Base-by-base conservation (phyloP, 2,113 vertebrate species). In the Stigmatopora argus region DNA sequence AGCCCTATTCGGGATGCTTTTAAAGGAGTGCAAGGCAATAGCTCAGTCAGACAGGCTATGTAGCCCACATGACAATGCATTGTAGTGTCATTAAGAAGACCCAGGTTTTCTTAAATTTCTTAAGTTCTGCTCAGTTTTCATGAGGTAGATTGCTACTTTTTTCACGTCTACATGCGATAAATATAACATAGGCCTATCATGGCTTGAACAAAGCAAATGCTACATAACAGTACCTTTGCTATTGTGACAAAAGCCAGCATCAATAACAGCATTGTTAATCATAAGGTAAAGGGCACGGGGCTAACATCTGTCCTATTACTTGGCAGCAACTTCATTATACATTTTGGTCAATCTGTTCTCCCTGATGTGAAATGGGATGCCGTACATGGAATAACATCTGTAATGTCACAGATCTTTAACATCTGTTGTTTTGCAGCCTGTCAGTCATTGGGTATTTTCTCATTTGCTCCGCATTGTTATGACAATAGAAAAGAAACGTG, bases 291-390 rank as follows among this genome's bases (percentile, higher is more conserved):
- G 87, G 81, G 81, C 75, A 76, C 75, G 69, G 75, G 74, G 86
- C 78, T 79, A 41, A 78, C 87, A 90, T 87, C 89, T 92, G 90
- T 89, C 87, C 84, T 79, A 84, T 81, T 69, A 73, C 78, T 84
- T 87, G 85, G 79, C 86, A 82, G 71, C 67, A 64, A 63, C 61
- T 88, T 88, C 80, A 86, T 89, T 89, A 89, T 88, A 87, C 89
- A 90, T 89, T 90, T 91, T 85, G 90, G 88, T 87, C 87, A 90
- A 90, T 91, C 89, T 91, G 89, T 88, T 90, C 87, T 69, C 80
- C 86, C 89, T 83, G 87, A 89, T 90, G 86, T 85, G 84, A 82
- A 81, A 77, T 85, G 77, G 83, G 80, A 79, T 83, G 77, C 79
- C 68, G 82, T 87, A 87, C 83, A 86, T 63, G 72, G 83, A 75